Base-by-base conservation (phyloP, 2,888 invertebrate genomes). In the Cataglyphis altisquamis region DNA sequence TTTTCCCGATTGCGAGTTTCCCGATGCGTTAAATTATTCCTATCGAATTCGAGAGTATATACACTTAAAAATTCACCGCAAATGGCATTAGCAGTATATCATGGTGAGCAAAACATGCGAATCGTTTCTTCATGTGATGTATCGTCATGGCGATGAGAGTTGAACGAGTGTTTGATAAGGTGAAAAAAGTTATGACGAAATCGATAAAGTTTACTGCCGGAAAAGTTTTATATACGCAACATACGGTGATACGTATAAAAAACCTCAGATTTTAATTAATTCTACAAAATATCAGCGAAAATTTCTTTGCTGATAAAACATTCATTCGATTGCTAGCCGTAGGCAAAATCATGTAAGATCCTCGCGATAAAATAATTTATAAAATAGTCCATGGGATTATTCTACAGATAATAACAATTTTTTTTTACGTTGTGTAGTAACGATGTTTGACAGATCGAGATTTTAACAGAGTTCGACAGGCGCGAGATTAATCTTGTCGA, bases 11-110 rank as follows among this genome's bases (percentile, higher is more conserved):
- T 41, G 32, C 32, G 41, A 60, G 45, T 45, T 68, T 78, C 21
- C 21, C 66, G 66, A 57, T n/a, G 41, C 32, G 41, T 78, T 78
- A 60, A 70, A 78, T 78, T 78, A 78, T 70, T 60, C 45, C 70
- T 45, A 60, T 78, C 32, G 55, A 60, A 78, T 68, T 32, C 60
- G 32, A 45, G 52, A 21, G 74, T 15, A 12, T 4, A n/a, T 12
- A n/a, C 55, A 55, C 55, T 77, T 55, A n/a, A 67, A 63, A 67
- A 77, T 77, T 67, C 41, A 67, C 55, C 67, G 67, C 77, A 67
- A 55, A 39, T 67, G 52, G 52, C 67, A 29, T 67, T 41, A 52
- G 55, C n/a, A 66, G 55, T 75, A 18, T 41, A 41, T 67, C 39
- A 21, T 18, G 39, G 67, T 29, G 66, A n/a, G 39, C 64, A 25